Percentiles rank a stretch among this genome's conserved stretches.
phyloP scores from a whole-genome alignment of 2,797 vertebrate genomes.

The Anomalospiza imberbis region DNA sequence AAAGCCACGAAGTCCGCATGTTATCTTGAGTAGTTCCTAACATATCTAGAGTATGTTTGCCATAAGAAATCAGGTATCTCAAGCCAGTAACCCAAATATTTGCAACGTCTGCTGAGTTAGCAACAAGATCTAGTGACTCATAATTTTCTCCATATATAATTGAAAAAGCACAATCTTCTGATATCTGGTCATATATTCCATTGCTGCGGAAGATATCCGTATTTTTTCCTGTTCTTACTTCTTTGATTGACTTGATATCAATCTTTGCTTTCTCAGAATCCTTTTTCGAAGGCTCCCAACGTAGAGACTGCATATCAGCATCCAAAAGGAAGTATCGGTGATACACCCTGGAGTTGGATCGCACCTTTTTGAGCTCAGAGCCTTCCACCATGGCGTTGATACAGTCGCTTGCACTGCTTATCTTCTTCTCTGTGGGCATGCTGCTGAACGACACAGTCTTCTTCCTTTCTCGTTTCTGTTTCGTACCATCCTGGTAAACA shows the following conservation, averaged over 20 bases:
- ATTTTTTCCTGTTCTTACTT: conserved; percentile 96
- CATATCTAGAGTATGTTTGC: conserved; percentile 95
- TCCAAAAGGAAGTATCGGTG: conserved; percentile 94
- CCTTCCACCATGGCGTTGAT: conserved; percentile 97
- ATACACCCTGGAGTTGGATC: conserved; percentile 94
- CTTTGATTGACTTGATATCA: conserved; percentile 94
- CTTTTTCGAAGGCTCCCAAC: conserved; percentile 98
- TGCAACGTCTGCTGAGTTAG: conserved; percentile 94
- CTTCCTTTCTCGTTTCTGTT: conserved; percentile 92
- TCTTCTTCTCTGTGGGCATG: conserved; percentile 98
- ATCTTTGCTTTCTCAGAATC: conserved; percentile 98
- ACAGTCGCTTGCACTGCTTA: conserved; percentile 95
- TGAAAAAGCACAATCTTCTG: conserved; percentile 96
- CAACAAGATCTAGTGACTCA: conserved; percentile 95
- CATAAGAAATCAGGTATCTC: conserved; percentile 96
- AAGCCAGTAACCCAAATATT: conserved; percentile 98
- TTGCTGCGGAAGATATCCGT: conserved; percentile 98
- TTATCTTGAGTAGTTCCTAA: conserved; percentile 94
- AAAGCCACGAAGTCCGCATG: conserved; percentile 95
- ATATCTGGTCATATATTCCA: conserved; percentile 96
- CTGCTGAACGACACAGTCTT: conserved; percentile 99
- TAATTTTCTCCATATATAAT: conserved; percentile 97
- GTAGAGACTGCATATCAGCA: conserved; percentile 95
- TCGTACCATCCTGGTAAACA: conserved; percentile 87
- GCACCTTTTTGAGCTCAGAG: conserved; percentile 93